A percentile compares a stretch with the other conserved stretches of the same genome.
Conservation (phyloP, 1,140 invertebrate species). For the Temnothorax nylanderi region DNA sequence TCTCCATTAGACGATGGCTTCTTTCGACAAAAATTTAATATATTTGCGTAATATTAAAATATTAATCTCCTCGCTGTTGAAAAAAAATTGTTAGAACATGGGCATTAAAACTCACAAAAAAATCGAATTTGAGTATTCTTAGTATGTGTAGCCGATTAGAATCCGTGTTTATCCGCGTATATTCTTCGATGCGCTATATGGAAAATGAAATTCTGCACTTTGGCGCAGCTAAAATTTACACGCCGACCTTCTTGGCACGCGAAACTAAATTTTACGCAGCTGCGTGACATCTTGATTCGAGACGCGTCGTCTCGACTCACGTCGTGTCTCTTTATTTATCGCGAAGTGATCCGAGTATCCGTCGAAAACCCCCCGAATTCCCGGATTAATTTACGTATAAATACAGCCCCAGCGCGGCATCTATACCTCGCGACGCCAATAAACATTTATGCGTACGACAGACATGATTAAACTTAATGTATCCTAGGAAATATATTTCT, state of each 20-base stretch:
- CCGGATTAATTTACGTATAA: slow-evolving; percentile 34
- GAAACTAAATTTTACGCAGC: slow-evolving; percentile 44
- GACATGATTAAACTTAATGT: neutral
- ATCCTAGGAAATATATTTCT: slow-evolving; percentile 4
- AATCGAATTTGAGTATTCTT: neutral
- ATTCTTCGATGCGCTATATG: neutral
- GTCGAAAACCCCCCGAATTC: slow-evolving; percentile 8
- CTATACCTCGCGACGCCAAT: neutral
- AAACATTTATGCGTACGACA: slow-evolving; percentile 7
- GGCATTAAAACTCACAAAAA: neutral
- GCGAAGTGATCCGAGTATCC: slow-evolving; percentile 29
- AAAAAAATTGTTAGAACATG: neutral
- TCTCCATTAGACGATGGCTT: slow-evolving; percentile 41
- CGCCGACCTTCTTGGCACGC: slow-evolving; percentile 44
- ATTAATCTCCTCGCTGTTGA: neutral
- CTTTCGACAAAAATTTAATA: slow-evolving; percentile 8
- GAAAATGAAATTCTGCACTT: slow-evolving; percentile 29
- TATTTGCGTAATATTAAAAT: neutral
- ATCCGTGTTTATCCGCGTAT: neutral
- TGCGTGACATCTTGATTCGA: slow-evolving; percentile 41
- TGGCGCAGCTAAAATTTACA: slow-evolving; percentile 33
- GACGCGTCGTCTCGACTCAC: slow-evolving; percentile 25
- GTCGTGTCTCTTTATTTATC: slow-evolving; percentile 50
- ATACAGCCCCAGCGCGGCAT: neutral
- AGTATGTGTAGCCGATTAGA: neutral